Percentiles rank a stretch among this genome's conserved stretches.
These are phyloP conservation scores for Spodoptera exigua DNA, from an alignment of 2,888 invertebrate species.

Conservation along the genomic window DNA sequence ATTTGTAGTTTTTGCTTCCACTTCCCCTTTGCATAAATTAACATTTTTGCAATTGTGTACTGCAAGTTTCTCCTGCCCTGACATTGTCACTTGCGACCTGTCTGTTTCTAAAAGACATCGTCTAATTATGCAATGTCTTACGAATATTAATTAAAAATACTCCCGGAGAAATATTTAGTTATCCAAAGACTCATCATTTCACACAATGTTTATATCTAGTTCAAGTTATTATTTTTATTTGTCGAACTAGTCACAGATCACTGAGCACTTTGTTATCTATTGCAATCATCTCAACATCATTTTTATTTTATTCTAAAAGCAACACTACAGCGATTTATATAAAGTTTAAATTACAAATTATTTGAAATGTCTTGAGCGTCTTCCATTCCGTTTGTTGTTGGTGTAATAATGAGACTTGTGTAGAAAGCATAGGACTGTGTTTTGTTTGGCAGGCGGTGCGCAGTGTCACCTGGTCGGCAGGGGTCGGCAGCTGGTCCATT, in stretches of 20 bases:
- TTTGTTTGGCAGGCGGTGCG: constrained; percentile 49
- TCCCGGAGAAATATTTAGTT: too few relatives aligned
- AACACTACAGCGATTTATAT: constrained; percentile 61
- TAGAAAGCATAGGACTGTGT: constrained; percentile 53
- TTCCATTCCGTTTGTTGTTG: constrained; percentile 41
- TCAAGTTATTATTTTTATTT: constrained; percentile 74
- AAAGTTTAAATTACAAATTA: constrained; percentile 70
- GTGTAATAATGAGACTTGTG: constrained; percentile 42
- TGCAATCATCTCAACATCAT: constrained; percentile 72
- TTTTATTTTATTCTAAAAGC: constrained; percentile 58
- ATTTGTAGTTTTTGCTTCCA: constrained; percentile 82
- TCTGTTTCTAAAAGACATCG: too few relatives aligned
- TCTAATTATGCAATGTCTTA: too few relatives aligned
- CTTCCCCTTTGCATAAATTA: constrained; percentile 89
- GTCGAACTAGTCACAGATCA: constrained; percentile 85
- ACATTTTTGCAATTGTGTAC: constrained; percentile 73
- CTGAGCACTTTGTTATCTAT: constrained; percentile 82
- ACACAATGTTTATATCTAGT: constrained; percentile 32
- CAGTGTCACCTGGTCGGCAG: constrained; percentile 81
- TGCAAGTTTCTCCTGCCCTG: constrained; percentile 46
- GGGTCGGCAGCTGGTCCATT: constrained; percentile 82
- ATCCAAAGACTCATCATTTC: not conserved
- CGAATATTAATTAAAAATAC: too few relatives aligned
- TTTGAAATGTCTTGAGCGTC: constrained; percentile 62
- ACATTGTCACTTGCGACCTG: constrained; percentile 21